Evolutionary conservation across 2,888 invertebrate species (phyloP), one percentile per base, ranked within the genome.

Genomic region (Dastarcus helophoroides): DNA sequence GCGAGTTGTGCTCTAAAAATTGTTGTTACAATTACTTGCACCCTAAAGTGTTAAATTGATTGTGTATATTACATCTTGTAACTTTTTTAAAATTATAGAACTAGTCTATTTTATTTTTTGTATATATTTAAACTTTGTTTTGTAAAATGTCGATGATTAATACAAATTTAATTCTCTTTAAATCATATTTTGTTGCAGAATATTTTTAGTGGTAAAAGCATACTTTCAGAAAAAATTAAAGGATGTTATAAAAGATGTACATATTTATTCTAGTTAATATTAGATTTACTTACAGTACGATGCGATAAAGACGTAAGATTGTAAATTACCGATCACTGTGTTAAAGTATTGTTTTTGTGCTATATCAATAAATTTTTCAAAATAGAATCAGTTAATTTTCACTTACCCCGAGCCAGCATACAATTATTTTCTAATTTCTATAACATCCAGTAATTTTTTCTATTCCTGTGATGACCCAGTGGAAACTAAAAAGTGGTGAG

Each of bases 51-150:
- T 35, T 26, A 32, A 36, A 33, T 33, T 25, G 32, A 36, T 36
- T 36, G 30, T 33, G 26, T 36, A 35, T 31, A 27, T 31, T 35
- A 31, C 19, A 35, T 28, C 32, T 32, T 39, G 31, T 33, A 38
- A 33, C 27, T 37, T 40, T 41, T 41, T 42, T 41, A 37, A 35
- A 44, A 42, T 31, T 33, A 38, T 44, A 46, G 42, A 43, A 33
- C 44, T 47, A 47, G 46, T 44, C 44, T 34, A 37, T 32, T 38
- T 39, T 35, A 35, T 31, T 35, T 35, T 31, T 41, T 43, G 40
- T 43, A 34, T 41, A 41, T 37, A 39, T 34, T 37, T 35, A 39
- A 33, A 35, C 9, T 41, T 34, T 33, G 36, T 41, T 43, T 38
- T 35, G 33, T 32, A 34, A 31, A 29, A 36, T 28, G 26, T 32